Percentiles rank a stretch among this genome's conserved stretches.
These are phyloP conservation scores for Resseliella maxima DNA, from an alignment of 2,888 invertebrate species.

Conservation along the genomic window DNA sequence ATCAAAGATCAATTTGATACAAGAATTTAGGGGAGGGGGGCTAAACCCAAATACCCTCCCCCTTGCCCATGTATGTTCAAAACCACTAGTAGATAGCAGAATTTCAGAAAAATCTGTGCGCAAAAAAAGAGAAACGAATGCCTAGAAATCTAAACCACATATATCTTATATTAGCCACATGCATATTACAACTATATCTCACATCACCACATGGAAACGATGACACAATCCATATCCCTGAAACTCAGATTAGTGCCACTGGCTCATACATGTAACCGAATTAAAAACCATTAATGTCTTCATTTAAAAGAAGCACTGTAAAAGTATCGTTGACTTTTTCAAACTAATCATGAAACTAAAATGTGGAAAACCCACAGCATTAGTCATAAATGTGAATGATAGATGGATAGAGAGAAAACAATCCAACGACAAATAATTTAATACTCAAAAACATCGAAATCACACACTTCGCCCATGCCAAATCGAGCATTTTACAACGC, in stretches of 20 bases:
- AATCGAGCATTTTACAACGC: slow-evolving; percentile 17
- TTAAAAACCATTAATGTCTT: slow-evolving; percentile 54
- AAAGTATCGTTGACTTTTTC: not conserved
- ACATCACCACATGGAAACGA: not conserved
- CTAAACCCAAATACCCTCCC: no score
- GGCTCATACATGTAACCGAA: not conserved
- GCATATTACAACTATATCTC: slow-evolving; percentile 6
- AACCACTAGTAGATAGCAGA: no score
- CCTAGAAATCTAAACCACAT: not conserved
- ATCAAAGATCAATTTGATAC: no score
- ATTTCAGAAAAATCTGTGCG: no score
- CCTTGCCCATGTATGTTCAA: no score
- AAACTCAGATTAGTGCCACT: not conserved
- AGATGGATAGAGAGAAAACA: not conserved
- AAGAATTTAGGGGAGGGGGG: no score
- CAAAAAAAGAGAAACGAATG: not conserved
- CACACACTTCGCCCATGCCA: slow-evolving; percentile 18
- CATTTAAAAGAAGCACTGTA: slow-evolving; percentile 32
- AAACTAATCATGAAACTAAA: slow-evolving; percentile 6
- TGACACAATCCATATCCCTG: not conserved
- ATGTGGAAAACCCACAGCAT: not conserved
- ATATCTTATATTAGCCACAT: slow-evolving; percentile 9
- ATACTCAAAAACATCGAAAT: not conserved
- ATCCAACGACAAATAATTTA: slow-evolving; percentile 1
- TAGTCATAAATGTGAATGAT: not conserved